Conservation (phyloP, 2,797 vertebrate species). For the Hirundo rustica region DNA sequence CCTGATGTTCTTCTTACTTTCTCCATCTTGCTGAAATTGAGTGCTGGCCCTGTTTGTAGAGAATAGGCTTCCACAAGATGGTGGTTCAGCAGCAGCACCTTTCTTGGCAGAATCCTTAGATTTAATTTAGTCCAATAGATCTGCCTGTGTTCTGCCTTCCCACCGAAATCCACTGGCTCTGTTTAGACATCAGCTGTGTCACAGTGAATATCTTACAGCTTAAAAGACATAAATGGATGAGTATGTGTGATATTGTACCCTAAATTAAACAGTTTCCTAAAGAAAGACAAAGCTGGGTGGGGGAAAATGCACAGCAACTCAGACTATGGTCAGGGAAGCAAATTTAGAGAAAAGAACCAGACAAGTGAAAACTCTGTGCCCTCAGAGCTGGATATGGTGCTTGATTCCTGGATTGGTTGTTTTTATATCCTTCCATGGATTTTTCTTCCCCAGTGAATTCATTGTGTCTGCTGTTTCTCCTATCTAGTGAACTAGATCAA, state of each 20-base stretch:
- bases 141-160: background rate
- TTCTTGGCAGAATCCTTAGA: background rate
- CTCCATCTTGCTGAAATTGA: background rate
- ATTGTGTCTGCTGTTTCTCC: background rate
- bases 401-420: background rate
- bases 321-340: background rate
- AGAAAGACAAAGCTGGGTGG: background rate
- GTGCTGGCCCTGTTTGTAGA: background rate
- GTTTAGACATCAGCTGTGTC: background rate
- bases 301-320: background rate
- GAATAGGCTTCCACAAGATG: background rate
- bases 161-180: background rate
- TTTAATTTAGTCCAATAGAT: background rate
- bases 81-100: background rate
- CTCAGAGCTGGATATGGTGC: background rate
- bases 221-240: background rate
- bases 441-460: background rate
- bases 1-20: background rate
- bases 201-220: background rate
- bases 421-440: background rate
- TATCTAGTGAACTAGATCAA: background rate
- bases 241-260: background rate
- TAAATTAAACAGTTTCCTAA: background rate
- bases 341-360: background rate
- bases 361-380: background rate